Base-by-base conservation (phyloP, 2,888 invertebrate genomes). In the Labia minor region DNA sequence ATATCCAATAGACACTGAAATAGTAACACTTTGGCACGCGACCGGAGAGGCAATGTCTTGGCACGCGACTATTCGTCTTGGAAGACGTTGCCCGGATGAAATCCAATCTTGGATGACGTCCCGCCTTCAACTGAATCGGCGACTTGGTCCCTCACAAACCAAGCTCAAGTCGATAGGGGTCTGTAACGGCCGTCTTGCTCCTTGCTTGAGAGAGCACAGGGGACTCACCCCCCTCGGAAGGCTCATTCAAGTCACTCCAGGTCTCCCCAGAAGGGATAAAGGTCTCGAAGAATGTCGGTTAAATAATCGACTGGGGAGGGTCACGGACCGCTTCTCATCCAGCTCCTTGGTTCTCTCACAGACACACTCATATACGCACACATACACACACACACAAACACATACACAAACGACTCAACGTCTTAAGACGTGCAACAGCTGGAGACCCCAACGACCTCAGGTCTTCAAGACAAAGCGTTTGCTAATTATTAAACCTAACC, bases 101-200 rank as follows among this genome's bases (percentile, higher is more conserved):
- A 6, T 26, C 4, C 26, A 8, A 26, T 3, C 8, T 26, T 3
- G 26, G 26, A 8, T 8, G 33, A 33, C 33, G n/a, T 8, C 33
- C 6, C 33, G 11, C 33, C 33, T 49, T 49, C n/a, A 14, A 49
- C 49, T 49, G 49, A 49, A n/a, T 49, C 49, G 49, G 49, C 14
- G 49, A 4, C 49, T 16, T 49, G n/a, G 49, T n/a, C n/a, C 14
- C 49, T 11, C 14, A 26, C 3, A 26, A 26, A 8, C 26, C 26
- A 26, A 49, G 49, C 16, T 16, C 49, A 49, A 49, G 49, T 49
- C 14, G n/a, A 4, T 49, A 49, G n/a, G 49, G 49, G 49, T 49
- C 49, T 49, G 49, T 49, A 49, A 49, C 49, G 49, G 49, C 49
- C 49, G 49, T 49, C 49, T 49, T 49, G 49, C 49, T 49, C 49